Base-by-base conservation (phyloP, 2,113 vertebrate species). In the Thermophis baileyi region DNA sequence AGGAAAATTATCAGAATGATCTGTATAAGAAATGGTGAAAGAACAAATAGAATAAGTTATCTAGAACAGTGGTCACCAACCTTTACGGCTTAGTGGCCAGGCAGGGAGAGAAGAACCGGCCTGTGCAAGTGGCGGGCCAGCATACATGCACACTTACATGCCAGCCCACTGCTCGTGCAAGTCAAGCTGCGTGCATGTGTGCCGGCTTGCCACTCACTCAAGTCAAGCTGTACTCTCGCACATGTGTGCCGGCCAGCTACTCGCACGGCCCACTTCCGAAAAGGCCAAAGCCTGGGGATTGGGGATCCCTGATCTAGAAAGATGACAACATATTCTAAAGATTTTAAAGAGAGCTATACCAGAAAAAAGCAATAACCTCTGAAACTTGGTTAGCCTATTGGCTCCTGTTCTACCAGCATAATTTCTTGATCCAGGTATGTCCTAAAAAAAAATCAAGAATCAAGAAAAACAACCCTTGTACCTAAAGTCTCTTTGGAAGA, bases 211-310 rank as follows among this genome's bases (percentile, higher is more conserved):
- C 7, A 60, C 25, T 60, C 57, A 27, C 57, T 60, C 57, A 27
- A 27, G 25, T 60, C 57, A 60, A 27, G 2, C 57, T 60, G 25
- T 3, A 9, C 3, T 0, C 25, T 60, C 0, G 3, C 1, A 0
- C 57, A 60, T 3, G 3, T 60, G 25, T 11, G 3, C 25, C 2
- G 9, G 25, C 25, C 25, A 60, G 25, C 57, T 25, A 60, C 25
- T 60, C 9, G 1, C 57, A 60, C 0, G 25, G 25, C 25, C 25
- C 57, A 60, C 25, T 60, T 60, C 9, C 2, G 1, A 60, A 60
- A 25, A 60, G 9, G 57, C 8, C 55, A 27, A 8, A 27, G 55
- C 3, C 57, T 60, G 9, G 57, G 9, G 25, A 60, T 11, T 60
- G 57, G 9, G 25, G 3, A 60, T 60, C 57, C 25, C 9, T 60